phyloP scores from a whole-genome alignment of 2,888 invertebrate species.

The Nipponacmea schrenckii region DNA sequence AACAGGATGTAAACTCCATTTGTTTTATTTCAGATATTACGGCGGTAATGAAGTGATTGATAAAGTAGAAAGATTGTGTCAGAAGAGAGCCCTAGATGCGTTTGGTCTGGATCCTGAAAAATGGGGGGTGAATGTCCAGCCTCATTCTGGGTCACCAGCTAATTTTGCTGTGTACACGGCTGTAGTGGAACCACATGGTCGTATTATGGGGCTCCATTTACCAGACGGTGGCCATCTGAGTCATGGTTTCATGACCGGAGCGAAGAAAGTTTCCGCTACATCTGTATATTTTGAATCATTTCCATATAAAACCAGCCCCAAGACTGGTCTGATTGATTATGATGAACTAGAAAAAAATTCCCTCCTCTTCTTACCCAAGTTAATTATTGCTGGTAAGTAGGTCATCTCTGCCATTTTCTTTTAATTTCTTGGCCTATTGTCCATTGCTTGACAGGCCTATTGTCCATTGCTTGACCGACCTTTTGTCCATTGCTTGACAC shows the following conservation, averaged over 20 bases:
- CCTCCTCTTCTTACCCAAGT: slow-evolving; percentile 86
- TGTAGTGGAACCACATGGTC: slow-evolving; percentile 84
- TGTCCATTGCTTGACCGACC: no score
- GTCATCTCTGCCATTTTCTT: background rate
- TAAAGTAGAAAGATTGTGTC: slow-evolving; percentile 88
- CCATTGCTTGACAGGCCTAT: no score
- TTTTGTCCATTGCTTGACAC: no score
- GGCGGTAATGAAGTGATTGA: slow-evolving; percentile 97
- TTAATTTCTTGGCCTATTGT: no score
- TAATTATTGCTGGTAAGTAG: slow-evolving; percentile 85
- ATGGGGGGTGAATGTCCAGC: slow-evolving; percentile 99
- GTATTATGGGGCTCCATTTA: slow-evolving; percentile 95
- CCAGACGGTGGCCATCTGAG: slow-evolving; percentile 92
- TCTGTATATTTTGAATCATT: slow-evolving; percentile 98
- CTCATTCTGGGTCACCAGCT: slow-evolving; percentile 94
- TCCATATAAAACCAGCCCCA: slow-evolving; percentile 88
- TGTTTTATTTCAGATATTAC: slow-evolving; percentile 80
- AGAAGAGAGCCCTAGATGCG: slow-evolving; percentile 85
- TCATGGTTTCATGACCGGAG: slow-evolving; percentile 84
- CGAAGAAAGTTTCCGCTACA: slow-evolving; percentile 93
- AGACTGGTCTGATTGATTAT: slow-evolving; percentile 91
- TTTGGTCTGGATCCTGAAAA: slow-evolving; percentile 83
- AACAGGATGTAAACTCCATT: no score
- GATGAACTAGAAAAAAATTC: slow-evolving; percentile 85
- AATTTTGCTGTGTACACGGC: slow-evolving; percentile 97